Evolutionary conservation across 1,140 invertebrate genomes (phyloP).

Genomic region (Drosophila saltans): DNA sequence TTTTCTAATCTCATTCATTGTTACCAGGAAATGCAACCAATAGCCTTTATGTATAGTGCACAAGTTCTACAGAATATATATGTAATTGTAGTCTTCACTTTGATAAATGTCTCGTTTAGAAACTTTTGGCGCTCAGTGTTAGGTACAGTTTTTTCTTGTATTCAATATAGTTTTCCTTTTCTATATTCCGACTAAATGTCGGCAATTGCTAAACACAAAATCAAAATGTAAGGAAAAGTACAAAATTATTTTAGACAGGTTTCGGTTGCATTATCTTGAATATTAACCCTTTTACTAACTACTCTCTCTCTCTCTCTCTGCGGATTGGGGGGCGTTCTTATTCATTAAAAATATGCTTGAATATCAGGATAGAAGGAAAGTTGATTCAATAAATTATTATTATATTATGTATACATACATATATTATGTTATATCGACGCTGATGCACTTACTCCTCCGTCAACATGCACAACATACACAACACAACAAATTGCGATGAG

Average conservation of each 20-base stretch:
- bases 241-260: not conserved
- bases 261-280: not conserved
- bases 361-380: not conserved
- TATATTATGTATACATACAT: not conserved
- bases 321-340: not conserved
- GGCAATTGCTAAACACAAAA: too few relatives aligned
- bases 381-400: not conserved
- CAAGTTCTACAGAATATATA: too few relatives aligned
- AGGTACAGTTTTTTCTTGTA: too few relatives aligned
- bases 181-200: too few relatives aligned
- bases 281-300: not conserved
- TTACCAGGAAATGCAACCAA: not conserved
- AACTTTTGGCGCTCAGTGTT: too few relatives aligned
- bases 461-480: not conserved
- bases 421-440: not conserved
- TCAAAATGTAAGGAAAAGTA: too few relatives aligned
- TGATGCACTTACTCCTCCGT: slow-evolving; percentile 2
- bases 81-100: too few relatives aligned
- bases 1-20: not conserved
- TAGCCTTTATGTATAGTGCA: not conserved
- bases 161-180: too few relatives aligned
- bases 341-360: too few relatives aligned
- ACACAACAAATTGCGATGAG: not conserved
- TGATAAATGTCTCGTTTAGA: too few relatives aligned
- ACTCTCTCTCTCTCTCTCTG: not conserved